Percentiles rank a stretch among this genome's conserved stretches.
Evolutionary conservation across 2,888 invertebrate species (phyloP).

Genomic region (Netelia virgata): DNA sequence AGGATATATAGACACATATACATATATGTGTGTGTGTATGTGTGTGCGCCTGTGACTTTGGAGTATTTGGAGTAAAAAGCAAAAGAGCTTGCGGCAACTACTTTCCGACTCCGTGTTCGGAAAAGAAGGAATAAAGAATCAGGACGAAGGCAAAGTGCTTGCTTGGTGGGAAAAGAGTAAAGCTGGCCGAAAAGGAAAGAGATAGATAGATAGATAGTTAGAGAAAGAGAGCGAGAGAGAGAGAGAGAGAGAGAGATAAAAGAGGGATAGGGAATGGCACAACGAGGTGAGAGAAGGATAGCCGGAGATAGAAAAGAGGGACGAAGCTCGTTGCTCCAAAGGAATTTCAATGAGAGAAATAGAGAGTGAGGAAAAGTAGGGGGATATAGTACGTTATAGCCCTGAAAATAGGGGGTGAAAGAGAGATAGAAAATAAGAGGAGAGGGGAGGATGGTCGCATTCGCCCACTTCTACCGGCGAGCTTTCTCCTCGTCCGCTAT

Average conservation of each 20-base stretch:
- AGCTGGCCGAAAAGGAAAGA: constrained; percentile 44
- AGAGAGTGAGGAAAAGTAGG: constrained; percentile 70
- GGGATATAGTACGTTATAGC: constrained; percentile 44
- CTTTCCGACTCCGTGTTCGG: constrained; percentile 36
- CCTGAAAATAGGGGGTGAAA: constrained; percentile 11
- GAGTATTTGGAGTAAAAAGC: constrained; percentile 47
- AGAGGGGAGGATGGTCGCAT: constrained; percentile 57
- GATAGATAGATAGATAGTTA: background rate
- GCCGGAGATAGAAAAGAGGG: constrained; percentile 64
- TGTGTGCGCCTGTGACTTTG: background rate
- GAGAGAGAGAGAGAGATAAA: constrained; percentile 33
- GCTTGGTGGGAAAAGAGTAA: constrained; percentile 57
- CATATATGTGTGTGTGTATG: constrained; percentile 3
- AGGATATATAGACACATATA: constrained; percentile 34
- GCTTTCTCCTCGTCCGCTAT: constrained; percentile 44
- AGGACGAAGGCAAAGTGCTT: constrained; percentile 59
- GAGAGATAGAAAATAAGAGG: constrained; percentile 23
- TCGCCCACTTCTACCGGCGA: constrained; percentile 57
- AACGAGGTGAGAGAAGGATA: constrained; percentile 47
- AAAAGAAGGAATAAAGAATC: constrained; percentile 66
- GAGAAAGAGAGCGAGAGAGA: constrained; percentile 20
- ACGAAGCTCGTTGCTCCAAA: constrained; percentile 70
- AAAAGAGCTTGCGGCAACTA: constrained; percentile 48
- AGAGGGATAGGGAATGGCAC: constrained; percentile 25
- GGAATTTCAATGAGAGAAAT: constrained; percentile 80